Evolutionary conservation across 1,140 invertebrate genomes (phyloP).

Genomic region (Portunus trituberculatus): DNA sequence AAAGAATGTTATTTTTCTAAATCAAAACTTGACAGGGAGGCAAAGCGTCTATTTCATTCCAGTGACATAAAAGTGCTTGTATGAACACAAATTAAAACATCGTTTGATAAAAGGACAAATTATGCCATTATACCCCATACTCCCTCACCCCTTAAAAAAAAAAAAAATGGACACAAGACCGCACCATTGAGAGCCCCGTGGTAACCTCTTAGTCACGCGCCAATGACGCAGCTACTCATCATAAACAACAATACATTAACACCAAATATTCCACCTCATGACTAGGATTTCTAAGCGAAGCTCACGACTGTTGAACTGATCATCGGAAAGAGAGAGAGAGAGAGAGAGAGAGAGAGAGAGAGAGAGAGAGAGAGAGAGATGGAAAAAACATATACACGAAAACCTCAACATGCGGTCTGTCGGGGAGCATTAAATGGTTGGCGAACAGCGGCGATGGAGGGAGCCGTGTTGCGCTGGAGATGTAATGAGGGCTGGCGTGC

Average conservation of each 20-base stretch:
- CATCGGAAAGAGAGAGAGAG: not conserved
- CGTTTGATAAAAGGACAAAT: no score
- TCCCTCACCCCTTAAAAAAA: not conserved
- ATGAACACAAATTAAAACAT: no score
- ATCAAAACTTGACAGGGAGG: no score
- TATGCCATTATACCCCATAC: no score
- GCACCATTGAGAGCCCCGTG: not conserved
- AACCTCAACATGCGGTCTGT: not conserved
- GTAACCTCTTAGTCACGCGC: not conserved
- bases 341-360: not conserved
- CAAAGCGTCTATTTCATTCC: no score
- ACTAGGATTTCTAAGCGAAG: not conserved
- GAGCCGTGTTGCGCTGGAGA: not conserved
- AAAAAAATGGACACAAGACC: not conserved
- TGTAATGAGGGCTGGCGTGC: not conserved
- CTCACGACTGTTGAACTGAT: not conserved
- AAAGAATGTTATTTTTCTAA: no score
- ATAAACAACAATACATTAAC: not conserved
- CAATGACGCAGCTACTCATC: not conserved
- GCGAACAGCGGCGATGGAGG: not conserved
- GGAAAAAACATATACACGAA: not conserved
- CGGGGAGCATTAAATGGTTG: not conserved
- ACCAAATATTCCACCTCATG: not conserved
- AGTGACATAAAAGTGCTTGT: no score
- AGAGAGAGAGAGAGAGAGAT: no score